phyloP scores from a whole-genome alignment of 2,113 vertebrate species.

The Lycocorax pyrrhopterus region DNA sequence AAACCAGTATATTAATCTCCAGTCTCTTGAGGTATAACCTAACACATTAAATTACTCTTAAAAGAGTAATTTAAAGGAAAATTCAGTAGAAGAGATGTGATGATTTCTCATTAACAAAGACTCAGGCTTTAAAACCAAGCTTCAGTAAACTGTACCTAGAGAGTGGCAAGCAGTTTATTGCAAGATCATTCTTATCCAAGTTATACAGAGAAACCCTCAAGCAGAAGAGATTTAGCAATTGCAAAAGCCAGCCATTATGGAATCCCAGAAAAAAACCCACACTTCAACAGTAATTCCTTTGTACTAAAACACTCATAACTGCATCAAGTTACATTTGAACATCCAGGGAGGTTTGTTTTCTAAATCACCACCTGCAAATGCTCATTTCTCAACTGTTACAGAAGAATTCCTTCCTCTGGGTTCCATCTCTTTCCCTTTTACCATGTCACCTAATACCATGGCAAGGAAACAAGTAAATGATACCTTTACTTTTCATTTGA shows the following conservation, averaged over 20 bases:
- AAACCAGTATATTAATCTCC: neutral
- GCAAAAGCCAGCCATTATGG: neutral
- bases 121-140: neutral
- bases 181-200: neutral
- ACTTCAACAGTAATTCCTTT: neutral
- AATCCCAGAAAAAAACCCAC: accelerated
- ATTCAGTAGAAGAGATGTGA: neutral
- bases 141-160: neutral
- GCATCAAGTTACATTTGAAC: neutral
- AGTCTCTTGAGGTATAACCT: neutral
- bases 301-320: neutral
- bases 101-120: neutral
- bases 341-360: neutral
- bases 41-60: neutral
- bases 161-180: neutral
- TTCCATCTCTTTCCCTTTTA: neutral
- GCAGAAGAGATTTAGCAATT: neutral
- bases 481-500: neutral
- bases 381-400: neutral
- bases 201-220: neutral
- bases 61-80: neutral
- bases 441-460: neutral
- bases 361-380: neutral
- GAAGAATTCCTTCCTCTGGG: neutral
- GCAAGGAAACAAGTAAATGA: neutral